phyloP scores from a whole-genome alignment of 2,888 invertebrate species.

The Oasisia sp. region DNA sequence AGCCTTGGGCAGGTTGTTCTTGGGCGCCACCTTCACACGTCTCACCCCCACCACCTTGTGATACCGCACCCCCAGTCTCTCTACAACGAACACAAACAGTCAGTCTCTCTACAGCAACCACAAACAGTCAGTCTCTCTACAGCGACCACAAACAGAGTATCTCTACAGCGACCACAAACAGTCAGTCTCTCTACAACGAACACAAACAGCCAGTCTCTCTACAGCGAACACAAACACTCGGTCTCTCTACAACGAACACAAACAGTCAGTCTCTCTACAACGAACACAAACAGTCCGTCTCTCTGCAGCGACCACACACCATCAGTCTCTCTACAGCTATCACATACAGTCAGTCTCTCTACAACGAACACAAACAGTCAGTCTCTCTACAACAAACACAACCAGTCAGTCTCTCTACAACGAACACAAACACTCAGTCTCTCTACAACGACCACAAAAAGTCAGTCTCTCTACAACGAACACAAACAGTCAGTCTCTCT shows the following conservation, averaged over 20 bases:
- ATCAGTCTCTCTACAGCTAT: background rate
- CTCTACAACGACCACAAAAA: background rate
- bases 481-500: background rate
- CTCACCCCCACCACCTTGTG: background rate
- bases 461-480: background rate
- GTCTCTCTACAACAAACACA: background rate
- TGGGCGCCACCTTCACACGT: background rate
- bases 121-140: too few species aligned
- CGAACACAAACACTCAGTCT: background rate
- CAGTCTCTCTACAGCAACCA: background rate
- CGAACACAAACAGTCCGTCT: background rate
- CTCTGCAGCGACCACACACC: background rate
- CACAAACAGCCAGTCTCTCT: background rate
- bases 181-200: background rate
- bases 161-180: background rate
- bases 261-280: background rate
- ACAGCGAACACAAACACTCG: background rate
- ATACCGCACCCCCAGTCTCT: conserved; percentile 6
- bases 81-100: background rate
- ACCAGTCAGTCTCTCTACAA: background rate
- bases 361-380: background rate
- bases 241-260: background rate
- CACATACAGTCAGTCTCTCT: background rate
- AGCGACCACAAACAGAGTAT: background rate
- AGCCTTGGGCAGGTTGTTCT: conserved; percentile 6